A percentile compares a stretch with the other conserved stretches of the same genome.
phyloP scores from a whole-genome alignment of 2,113 vertebrate genomes.

The Epinephelus lanceolatus region DNA sequence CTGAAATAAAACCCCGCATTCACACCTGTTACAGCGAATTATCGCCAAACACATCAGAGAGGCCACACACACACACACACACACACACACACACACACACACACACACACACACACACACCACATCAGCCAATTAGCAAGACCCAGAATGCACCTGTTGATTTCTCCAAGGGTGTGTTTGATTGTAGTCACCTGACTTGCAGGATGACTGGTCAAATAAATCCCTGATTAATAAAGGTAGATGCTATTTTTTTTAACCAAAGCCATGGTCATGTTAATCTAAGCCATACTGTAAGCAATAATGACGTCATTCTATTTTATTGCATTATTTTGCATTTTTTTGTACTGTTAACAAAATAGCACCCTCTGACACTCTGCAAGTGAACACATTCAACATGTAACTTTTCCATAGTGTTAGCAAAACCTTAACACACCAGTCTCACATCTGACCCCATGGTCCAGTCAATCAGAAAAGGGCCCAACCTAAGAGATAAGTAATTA shows the following conservation, averaged over 20 bases:
- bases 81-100: background rate
- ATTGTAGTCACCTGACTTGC: background rate
- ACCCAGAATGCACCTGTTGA: slow-evolving; percentile 9
- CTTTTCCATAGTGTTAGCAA: no score
- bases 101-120: no score
- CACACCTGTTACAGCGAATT: background rate
- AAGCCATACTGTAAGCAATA: background rate
- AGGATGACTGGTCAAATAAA: background rate
- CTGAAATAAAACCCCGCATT: background rate
- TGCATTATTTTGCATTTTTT: background rate
- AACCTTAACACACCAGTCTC: no score
- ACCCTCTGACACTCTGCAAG: no score
- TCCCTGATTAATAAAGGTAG: background rate
- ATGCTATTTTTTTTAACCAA: background rate
- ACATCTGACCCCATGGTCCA: no score
- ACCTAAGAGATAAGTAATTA: no score
- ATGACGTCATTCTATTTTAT: background rate
- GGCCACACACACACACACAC: background rate
- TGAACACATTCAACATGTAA: no score
- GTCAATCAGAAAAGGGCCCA: no score
- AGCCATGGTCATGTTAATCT: background rate
- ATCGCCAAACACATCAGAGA: background rate
- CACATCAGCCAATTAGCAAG: background rate
- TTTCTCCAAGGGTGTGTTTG: background rate
- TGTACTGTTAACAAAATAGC: no score